Evolutionary conservation across 2,113 vertebrate species (phyloP).

Genomic region (Lonchura striata): DNA sequence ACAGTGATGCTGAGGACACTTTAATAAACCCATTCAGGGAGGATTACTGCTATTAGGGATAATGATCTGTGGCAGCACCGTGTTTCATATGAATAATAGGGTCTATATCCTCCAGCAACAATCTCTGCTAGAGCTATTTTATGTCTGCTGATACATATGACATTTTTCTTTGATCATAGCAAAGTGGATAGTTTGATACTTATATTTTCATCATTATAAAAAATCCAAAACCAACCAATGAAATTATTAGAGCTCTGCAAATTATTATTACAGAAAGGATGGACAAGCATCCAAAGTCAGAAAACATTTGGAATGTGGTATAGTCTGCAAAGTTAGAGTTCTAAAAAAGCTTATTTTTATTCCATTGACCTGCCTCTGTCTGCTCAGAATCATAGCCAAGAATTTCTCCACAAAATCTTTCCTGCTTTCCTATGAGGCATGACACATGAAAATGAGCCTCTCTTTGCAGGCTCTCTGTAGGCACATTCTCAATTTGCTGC

Average conservation of each 20-base stretch:
- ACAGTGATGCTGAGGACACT: background rate
- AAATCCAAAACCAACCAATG: background rate
- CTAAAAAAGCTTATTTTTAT: background rate
- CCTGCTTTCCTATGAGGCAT: background rate
- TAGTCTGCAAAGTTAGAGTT: background rate
- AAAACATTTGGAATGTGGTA: background rate
- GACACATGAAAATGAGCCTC: background rate
- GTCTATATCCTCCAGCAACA: background rate
- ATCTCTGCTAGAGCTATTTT: background rate
- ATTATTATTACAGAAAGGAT: background rate
- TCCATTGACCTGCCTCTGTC: background rate
- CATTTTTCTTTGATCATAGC: background rate
- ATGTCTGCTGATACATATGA: background rate
- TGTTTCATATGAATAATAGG: background rate
- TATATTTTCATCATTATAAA: background rate
- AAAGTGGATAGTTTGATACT: background rate
- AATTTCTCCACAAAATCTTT: background rate
- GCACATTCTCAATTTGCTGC: fast-evolving
- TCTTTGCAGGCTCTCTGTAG: background rate
- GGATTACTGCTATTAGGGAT: constrained; percentile 9
- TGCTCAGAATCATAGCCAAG: background rate
- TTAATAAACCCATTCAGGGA: constrained; percentile 24
- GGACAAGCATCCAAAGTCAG: background rate
- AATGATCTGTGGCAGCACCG: background rate
- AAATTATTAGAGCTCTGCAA: background rate